Evolutionary conservation across 1,140 invertebrate species (phyloP).

Genomic region (Drosophila neocordata): DNA sequence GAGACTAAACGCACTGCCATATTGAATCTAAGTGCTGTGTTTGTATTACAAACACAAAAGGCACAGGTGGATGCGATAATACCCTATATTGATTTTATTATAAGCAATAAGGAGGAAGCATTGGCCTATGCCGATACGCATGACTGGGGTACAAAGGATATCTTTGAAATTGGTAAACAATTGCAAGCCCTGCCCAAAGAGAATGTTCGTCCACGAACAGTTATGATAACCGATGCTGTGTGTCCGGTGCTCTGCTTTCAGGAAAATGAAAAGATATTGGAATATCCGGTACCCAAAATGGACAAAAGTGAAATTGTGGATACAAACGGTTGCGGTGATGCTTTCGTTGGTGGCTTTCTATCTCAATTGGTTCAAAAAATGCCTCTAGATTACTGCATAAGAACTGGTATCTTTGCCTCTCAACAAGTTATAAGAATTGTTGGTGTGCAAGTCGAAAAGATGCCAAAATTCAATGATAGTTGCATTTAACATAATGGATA

Average conservation of each 20-base stretch:
- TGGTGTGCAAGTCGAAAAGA: constrained; percentile 48
- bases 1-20: constrained; percentile 32
- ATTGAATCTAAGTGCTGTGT: constrained; percentile 65
- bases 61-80: constrained; percentile 26
- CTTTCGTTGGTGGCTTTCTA: constrained; percentile 98
- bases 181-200: constrained; percentile 48
- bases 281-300: constrained; percentile 86
- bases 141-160: constrained; percentile 48
- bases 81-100: constrained; percentile 47
- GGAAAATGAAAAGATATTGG: constrained; percentile 47
- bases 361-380: constrained; percentile 92
- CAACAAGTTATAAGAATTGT: constrained; percentile 45
- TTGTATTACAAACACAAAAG: constrained; percentile 50
- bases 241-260: constrained; percentile 60
- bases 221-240: constrained; percentile 44
- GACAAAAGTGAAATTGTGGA: constrained; percentile 92
- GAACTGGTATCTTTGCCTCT: constrained; percentile 58
- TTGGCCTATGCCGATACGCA: constrained; percentile 35
- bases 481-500: constrained; percentile 44
- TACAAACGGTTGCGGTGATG: constrained; percentile 99
- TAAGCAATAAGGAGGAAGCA: constrained; percentile 61
- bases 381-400: constrained; percentile 78
- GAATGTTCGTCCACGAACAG: constrained; percentile 28
- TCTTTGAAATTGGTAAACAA: constrained; percentile 51
- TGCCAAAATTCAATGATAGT: constrained; percentile 52